Base-by-base conservation (phyloP, 2,113 vertebrate species). In the Syngnathus scovelli region DNA sequence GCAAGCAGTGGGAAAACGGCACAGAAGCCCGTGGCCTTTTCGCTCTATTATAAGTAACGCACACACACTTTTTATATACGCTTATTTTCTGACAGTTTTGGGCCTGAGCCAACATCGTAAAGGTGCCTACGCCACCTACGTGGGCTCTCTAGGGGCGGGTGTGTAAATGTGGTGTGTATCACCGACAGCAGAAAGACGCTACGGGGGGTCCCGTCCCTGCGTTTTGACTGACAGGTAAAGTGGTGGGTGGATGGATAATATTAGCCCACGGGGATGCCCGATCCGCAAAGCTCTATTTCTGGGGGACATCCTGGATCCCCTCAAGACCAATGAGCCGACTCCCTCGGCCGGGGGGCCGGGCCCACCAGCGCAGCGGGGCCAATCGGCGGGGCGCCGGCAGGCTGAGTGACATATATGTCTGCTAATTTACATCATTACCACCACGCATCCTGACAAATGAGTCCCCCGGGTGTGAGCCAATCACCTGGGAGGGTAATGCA, bases 401-500 rank as follows among this genome's bases (percentile, higher is more conserved):
- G 70, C 78, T 89, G 89, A 90, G 77, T 86, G 87, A 89, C 90
- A 92, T 84, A 75, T 68, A 85, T 75, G 88, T 87, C 83, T 69
- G 81, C 84, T 89, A 86, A 86, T 89, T 89, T 87, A 87, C 88
- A 90, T 91, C 90, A 89, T 90, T 90, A 92, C 89, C 85, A 82
- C 82, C 84, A 89, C 89, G 83, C 88, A 85, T 83, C 83, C 79
- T 72, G 85, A 91, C 90, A 91, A 90, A 90, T 87, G 89, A 90
- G 87, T 80, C 91, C 83, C 89, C 78, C 70, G 90, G 90, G 89
- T 77, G 74, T n/a, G 76, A 78, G 86, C 84, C 84, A 88, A 90
- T 89, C 86, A 86, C 83, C 83, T 83, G 87, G 89, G 89, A 90
- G 82, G 80, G 85, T 92, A 92, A 92, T 92, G 89, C 88, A 92